Evolutionary conservation across 1,140 invertebrate genomes (phyloP), one percentile per base, ranked within the genome.

Genomic region (Wasmannia auropunctata): DNA sequence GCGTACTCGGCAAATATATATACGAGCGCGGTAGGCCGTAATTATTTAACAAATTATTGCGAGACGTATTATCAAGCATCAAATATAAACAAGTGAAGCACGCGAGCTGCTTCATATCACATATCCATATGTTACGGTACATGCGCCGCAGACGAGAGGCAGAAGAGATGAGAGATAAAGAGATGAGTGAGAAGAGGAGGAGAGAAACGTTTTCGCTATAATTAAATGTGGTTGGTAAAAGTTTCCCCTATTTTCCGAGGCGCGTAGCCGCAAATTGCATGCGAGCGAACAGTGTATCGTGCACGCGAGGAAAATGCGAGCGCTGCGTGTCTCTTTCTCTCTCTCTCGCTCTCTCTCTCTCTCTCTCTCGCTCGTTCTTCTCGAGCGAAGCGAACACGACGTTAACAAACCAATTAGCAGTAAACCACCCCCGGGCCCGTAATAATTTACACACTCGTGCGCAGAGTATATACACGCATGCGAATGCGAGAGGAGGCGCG

Each of bases 381-480:
- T 37, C 43, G 65, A 31, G 83, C 11, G 65, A 90, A 49, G 88
- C 88, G 88, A 93, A 92, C 88, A 76, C 87, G 90, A 93, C 91
- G 92, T 93, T 93, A 94, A 93, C 93, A 92, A 93, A 93, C 92
- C 93, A 94, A 94, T 94, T 93, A 94, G 93, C 92, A 93, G 90
- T 94, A 93, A 93, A 93, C 91, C 87, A 93, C 86, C 91, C 88
- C 87, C 58, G 60, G 40, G 40, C 31, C 60, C 4, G 90, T 87
- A 86, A 91, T 93, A 92, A 92, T 93, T 92, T 87, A 92, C 91
- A 89, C 69, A 88, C 80, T 80, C 80, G 60, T 86, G 85, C 67
- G 86, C 69, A 56, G 43, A 69, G 87, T 88, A 83, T 34, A n/a
- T n/a, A n/a, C n/a, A 37, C 31, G 56, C 37, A 28, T 34, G 62